Evolutionary conservation across 2,888 invertebrate genomes (phyloP).

Genomic region (Agapostemon virescens): DNA sequence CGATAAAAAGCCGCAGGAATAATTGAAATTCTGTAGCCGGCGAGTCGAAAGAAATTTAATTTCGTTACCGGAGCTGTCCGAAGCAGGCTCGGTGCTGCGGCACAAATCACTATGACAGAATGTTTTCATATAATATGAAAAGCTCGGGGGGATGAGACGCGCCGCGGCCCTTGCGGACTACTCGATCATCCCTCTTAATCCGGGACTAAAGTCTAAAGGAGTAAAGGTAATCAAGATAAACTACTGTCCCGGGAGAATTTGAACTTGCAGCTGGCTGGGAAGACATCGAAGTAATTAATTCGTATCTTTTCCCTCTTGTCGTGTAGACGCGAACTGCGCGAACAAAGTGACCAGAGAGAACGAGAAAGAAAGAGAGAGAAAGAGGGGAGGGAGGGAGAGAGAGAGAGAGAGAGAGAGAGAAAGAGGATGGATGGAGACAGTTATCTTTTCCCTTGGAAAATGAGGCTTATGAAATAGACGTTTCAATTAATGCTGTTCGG

Average conservation of each 20-base stretch:
- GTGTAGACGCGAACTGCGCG: slow-evolving; percentile 30
- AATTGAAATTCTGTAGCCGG: slow-evolving; percentile 11
- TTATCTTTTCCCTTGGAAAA: slow-evolving; percentile 46
- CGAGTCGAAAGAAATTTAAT: slow-evolving; percentile 45
- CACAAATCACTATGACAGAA: slow-evolving; percentile 64
- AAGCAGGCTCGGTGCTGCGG: slow-evolving; percentile 31
- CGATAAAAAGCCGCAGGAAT: background rate
- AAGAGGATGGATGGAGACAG: slow-evolving; percentile 32
- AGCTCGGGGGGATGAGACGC: slow-evolving; percentile 51
- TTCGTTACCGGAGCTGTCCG: slow-evolving; percentile 34
- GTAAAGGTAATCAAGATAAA: slow-evolving; percentile 71
- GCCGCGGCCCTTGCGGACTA: slow-evolving; percentile 64
- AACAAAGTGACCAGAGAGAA: slow-evolving; percentile 42
- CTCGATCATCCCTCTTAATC: slow-evolving; percentile 72
- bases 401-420: background rate
- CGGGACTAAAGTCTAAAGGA: slow-evolving; percentile 67
- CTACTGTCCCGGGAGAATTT: slow-evolving; percentile 67
- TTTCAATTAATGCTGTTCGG: slow-evolving; percentile 63
- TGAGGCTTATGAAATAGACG: slow-evolving; percentile 59
- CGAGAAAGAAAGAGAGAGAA: background rate
- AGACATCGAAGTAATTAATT: slow-evolving; percentile 70
- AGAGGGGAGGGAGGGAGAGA: background rate
- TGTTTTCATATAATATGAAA: slow-evolving; percentile 67
- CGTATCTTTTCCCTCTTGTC: slow-evolving; percentile 65
- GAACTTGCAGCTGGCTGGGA: slow-evolving; percentile 65